Evolutionary conservation across 1,140 invertebrate genomes (phyloP), one percentile per base, ranked within the genome.

Genomic region (Drosophila sp.): DNA sequence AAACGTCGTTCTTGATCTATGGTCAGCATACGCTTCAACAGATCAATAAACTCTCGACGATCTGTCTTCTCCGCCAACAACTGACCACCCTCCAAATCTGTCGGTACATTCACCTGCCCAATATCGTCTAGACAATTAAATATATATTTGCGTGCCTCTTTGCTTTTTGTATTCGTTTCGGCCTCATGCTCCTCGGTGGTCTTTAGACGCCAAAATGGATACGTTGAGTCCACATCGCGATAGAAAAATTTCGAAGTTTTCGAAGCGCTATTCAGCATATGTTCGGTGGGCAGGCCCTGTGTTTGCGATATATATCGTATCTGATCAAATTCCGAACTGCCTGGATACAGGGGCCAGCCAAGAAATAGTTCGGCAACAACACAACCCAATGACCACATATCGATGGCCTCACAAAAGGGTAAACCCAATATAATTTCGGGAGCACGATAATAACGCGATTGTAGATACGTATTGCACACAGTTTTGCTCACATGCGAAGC

Each of bases 361-460:
- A 99, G 94, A 93, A 99, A 99, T 58, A 99, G 94, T 92, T 99
- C 99, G 2, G 99, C 99, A 25, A 99, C 99, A 62, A 99, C 99
- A 93, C 99, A 99, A 27, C 99, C 99, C 64, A 99, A 94, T 0
- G 98, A 99, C 99, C 99, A 99, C 98, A 99, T 99, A 93, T 99
- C 99, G 81, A 99, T 99, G 3, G 98, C 98, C 93, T 99, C 99
- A 94, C 98, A 99, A 93, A 99, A 99, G 57, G 98, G 98, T 79
- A 99, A 93, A 72, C 97, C 99, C 56, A 99, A 94, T 91, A 99
- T 98, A 86, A 99, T 99, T 93, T 99, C 99, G 1, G 99, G 99
- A 29, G 99, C 99, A 75, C 99, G 96, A 93, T 99, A 99, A 92
- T 99, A 99, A 91, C 99, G 95, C 75, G 98, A 99, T 93, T 99